phyloP scores from a whole-genome alignment of 1,140 invertebrate genomes.

The Bombus terrestris region DNA sequence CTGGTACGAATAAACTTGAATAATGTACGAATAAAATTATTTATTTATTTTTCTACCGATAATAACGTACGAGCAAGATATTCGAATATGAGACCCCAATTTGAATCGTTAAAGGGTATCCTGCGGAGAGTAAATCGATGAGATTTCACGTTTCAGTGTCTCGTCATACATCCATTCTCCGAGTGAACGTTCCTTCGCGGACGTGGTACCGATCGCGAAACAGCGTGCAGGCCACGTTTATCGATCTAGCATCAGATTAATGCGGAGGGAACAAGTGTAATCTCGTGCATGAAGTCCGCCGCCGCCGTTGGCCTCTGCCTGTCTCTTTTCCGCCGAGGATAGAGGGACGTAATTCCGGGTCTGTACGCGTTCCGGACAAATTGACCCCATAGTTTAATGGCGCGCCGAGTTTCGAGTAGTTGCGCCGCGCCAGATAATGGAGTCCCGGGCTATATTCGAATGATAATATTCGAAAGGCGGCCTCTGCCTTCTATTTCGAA shows the following conservation, averaged over 20 bases:
- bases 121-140: neutral
- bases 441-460: constrained; percentile 43
- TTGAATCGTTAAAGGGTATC: neutral
- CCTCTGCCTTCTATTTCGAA: constrained; percentile 40
- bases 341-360: constrained; percentile 19
- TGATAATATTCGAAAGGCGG: constrained; percentile 65
- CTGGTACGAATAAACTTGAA: no score
- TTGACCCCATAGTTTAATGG: constrained; percentile 69
- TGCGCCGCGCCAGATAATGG: constrained; percentile 59
- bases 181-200: neutral
- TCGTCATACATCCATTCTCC: neutral
- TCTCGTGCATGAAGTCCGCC: constrained; percentile 46
- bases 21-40: no score
- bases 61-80: neutral
- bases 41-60: no score
- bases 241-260: constrained; percentile 54
- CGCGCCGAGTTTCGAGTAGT: constrained; percentile 62
- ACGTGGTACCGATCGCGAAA: neutral
- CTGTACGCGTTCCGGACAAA: constrained; percentile 56
- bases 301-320: neutral
- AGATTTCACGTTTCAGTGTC: neutral
- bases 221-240: neutral
- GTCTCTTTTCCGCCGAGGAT: neutral
- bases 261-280: constrained; percentile 42
- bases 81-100: neutral